Conservation (phyloP, 2,113 vertebrate species). For the Hypocryptadius cinnamomeus region DNA sequence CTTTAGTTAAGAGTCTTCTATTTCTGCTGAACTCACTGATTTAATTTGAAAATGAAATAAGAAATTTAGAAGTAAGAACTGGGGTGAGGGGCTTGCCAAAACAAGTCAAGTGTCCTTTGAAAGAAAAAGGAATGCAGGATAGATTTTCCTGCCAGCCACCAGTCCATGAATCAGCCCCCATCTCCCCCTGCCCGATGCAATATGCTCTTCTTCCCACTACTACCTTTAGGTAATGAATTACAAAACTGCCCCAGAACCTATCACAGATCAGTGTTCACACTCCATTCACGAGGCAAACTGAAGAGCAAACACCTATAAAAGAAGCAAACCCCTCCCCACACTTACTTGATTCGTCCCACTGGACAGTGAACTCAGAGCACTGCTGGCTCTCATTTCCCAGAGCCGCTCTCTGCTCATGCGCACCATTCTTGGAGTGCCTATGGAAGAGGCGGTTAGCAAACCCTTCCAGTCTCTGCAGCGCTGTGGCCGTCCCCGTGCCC, state of each 20-base stretch:
- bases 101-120: not conserved
- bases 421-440: constrained; percentile 75
- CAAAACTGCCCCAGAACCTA: not conserved
- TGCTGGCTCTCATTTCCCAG: constrained; percentile 76
- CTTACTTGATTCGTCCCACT: constrained; percentile 91
- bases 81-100: not conserved
- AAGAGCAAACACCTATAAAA: not conserved
- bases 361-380: constrained; percentile 77
- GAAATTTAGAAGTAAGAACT: not conserved
- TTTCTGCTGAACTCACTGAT: not conserved
- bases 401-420: constrained; percentile 72
- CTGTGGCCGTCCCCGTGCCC: constrained; percentile 63
- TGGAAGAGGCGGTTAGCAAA: constrained; percentile 87
- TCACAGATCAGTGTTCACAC: not conserved
- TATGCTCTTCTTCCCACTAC: not conserved
- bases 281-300: not conserved
- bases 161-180: not conserved
- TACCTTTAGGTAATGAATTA: not conserved
- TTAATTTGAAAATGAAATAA: not conserved
- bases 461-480: constrained; percentile 81
- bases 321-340: not conserved
- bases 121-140: not conserved
- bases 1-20: not conserved
- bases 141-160: not conserved
- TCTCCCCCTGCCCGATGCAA: not conserved